Evolutionary conservation across 2,797 vertebrate genomes (phyloP).

Genomic region (Gobio occitaniae): DNA sequence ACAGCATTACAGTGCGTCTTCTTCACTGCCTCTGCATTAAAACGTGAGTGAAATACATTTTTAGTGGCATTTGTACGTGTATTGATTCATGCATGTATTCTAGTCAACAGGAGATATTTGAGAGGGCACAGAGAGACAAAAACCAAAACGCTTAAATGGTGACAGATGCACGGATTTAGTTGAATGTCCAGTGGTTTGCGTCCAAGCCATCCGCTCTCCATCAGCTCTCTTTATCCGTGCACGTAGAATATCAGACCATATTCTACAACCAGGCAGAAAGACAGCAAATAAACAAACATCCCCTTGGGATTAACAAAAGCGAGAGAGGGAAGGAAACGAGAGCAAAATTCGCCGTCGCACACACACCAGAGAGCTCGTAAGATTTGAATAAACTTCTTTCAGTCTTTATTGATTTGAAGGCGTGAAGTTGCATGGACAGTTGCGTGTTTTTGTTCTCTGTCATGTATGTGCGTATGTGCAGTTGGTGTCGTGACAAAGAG

Average conservation of each 20-base stretch:
- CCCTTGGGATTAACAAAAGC: slow-evolving; percentile 45
- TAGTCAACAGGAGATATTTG: slow-evolving; percentile 44
- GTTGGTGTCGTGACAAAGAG: slow-evolving; percentile 61
- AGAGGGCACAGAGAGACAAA: slow-evolving; percentile 42
- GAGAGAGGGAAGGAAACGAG: slow-evolving; percentile 17
- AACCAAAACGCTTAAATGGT: slow-evolving; percentile 48
- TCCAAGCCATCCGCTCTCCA: slow-evolving; percentile 8
- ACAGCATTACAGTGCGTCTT: slow-evolving; percentile 1
- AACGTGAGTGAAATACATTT: slow-evolving; percentile 38
- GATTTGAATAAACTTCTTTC: slow-evolving; percentile 2
- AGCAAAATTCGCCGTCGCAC: slow-evolving; percentile 25
- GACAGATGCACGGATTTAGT: slow-evolving; percentile 51
- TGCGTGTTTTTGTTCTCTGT: slow-evolving; percentile 38
- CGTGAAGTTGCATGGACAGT: not conserved
- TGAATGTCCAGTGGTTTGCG: not conserved
- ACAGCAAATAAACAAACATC: slow-evolving; percentile 66
- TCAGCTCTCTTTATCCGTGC: slow-evolving; percentile 8
- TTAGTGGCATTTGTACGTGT: not conserved
- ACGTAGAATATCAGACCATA: slow-evolving; percentile 57
- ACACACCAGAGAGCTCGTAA: slow-evolving; percentile 15
- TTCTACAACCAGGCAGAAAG: slow-evolving; percentile 22
- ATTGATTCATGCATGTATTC: slow-evolving; percentile 3
- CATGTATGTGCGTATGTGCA: slow-evolving; percentile 45
- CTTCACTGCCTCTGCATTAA: slow-evolving; percentile 4
- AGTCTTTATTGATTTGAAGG: not conserved